phyloP scores from a whole-genome alignment of 1,140 invertebrate genomes.

The Cheumatopsyche charites region DNA sequence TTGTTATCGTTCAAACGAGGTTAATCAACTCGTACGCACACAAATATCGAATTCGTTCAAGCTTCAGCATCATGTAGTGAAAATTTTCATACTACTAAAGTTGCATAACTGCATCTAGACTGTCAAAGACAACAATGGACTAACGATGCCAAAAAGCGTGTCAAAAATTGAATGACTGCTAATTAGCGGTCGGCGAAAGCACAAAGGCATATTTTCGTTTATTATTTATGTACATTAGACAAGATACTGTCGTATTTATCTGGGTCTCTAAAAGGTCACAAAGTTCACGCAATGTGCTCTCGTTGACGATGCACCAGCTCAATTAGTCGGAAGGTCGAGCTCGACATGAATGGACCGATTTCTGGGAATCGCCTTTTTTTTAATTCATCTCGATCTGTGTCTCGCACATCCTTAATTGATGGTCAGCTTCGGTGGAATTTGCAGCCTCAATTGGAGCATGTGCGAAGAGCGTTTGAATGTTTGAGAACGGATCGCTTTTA shows the following conservation, averaged over 20 bases:
- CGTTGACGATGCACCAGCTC: not conserved
- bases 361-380: not conserved
- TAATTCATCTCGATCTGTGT: not conserved
- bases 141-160: not conserved
- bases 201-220: too few relatives aligned
- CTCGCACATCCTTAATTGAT: not conserved
- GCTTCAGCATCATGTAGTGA: too few relatives aligned
- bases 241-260: not conserved
- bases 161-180: slow-evolving; percentile 10
- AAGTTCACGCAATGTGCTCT: not conserved
- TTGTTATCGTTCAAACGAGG: slow-evolving; percentile 11
- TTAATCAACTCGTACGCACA: slow-evolving; percentile 5
- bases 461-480: too few relatives aligned
- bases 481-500: too few relatives aligned
- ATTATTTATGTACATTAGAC: not conserved
- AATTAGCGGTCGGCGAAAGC: slow-evolving; percentile 7
- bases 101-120: slow-evolving; percentile 8
- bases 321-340: not conserved
- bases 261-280: not conserved
- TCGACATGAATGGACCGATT: not conserved
- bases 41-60: not conserved
- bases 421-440: not conserved
- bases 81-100: not conserved
- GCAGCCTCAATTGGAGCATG: not conserved
- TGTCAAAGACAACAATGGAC: not conserved